These are phyloP conservation scores for Tetramorium parvispinum DNA, from an alignment of 1,140 invertebrate genomes.

Conservation along the genomic window DNA sequence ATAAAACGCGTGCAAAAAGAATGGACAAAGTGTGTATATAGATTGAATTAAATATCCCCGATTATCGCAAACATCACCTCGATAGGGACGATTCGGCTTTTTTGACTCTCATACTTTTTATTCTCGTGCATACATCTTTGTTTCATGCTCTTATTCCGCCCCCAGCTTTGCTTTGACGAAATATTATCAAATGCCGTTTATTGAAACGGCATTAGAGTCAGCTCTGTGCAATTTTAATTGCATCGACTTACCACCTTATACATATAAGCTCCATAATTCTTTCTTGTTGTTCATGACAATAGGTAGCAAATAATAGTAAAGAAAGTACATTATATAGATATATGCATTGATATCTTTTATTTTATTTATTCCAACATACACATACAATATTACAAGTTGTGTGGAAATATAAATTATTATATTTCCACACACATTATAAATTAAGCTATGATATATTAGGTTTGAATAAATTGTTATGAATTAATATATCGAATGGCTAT, in stretches of 20 bases:
- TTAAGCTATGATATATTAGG: not conserved
- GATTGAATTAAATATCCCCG: conserved; percentile 31
- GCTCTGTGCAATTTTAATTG: conserved; percentile 25
- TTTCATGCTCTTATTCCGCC: not conserved
- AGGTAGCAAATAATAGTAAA: not conserved
- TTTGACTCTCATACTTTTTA: not conserved
- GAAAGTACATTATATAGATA: not conserved
- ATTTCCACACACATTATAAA: not conserved
- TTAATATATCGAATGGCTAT: not conserved
- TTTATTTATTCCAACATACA: not conserved
- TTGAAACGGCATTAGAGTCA: no score
- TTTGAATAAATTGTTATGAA: no score
- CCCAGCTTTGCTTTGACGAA: not conserved
- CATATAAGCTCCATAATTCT: not conserved
- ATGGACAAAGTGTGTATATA: conserved; percentile 45
- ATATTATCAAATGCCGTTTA: not conserved
- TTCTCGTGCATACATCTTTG: not conserved
- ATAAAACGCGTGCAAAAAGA: conserved; percentile 18
- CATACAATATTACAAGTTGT: not conserved
- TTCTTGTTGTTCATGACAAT: not conserved
- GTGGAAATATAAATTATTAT: not conserved
- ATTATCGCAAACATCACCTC: conserved; percentile 16
- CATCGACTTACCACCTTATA: not conserved
- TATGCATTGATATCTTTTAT: not conserved
- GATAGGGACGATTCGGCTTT: not conserved